These are phyloP conservation scores for Tor tambroides DNA, from an alignment of 2,113 vertebrate species.

Conservation along the genomic window DNA sequence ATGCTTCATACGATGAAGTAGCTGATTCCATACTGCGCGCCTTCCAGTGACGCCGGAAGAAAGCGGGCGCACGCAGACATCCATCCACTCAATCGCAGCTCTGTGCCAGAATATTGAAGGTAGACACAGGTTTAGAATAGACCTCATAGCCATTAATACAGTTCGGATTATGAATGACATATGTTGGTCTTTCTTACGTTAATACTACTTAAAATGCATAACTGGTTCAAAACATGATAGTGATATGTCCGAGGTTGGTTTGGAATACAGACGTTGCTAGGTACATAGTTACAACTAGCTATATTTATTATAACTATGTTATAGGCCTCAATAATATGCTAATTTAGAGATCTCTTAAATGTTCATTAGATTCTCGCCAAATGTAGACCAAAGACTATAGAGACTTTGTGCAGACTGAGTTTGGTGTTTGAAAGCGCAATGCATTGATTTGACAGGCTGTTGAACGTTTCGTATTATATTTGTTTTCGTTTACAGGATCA, in stretches of 20 bases:
- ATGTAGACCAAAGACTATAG: too few relatives aligned
- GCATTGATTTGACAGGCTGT: neutral
- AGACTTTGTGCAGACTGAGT: neutral
- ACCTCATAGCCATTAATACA: neutral
- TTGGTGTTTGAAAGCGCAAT: neutral
- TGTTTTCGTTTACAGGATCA: slow-evolving; percentile 33
- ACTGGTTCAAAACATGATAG: neutral
- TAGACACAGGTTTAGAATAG: slow-evolving; percentile 40
- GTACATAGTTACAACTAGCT: neutral
- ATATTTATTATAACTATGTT: slow-evolving; percentile 9
- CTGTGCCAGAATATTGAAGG: slow-evolving; percentile 43
- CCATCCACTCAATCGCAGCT: slow-evolving; percentile 51
- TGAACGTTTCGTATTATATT: neutral
- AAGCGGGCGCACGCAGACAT: slow-evolving; percentile 52
- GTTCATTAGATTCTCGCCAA: neutral
- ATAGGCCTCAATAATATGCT: neutral
- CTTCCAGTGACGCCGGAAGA: slow-evolving; percentile 63
- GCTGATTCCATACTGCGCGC: slow-evolving; percentile 50
- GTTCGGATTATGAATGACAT: neutral
- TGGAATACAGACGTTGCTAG: neutral
- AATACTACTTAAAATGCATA: neutral
- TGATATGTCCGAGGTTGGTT: neutral
- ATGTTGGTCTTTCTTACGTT: neutral
- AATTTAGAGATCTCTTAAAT: neutral
- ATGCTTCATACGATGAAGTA: slow-evolving; percentile 23